Evolutionary conservation across 2,888 invertebrate species (phyloP).

Genomic region (Clivina fossor): DNA sequence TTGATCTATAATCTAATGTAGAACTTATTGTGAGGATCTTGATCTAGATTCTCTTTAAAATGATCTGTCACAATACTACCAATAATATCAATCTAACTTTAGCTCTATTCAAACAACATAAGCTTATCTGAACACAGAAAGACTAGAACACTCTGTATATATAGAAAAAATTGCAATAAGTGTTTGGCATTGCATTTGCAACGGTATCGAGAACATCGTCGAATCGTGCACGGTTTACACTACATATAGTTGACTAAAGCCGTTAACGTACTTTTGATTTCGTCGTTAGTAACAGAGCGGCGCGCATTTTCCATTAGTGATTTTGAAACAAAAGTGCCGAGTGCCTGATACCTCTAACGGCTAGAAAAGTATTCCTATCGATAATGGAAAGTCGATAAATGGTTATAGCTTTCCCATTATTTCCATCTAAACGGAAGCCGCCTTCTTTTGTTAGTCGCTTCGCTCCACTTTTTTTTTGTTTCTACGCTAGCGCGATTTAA

Average conservation of each 20-base stretch:
- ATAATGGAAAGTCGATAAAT: constrained; percentile 30
- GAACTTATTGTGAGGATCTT: too few relatives aligned
- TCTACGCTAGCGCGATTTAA: too few relatives aligned
- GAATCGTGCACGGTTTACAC: not conserved
- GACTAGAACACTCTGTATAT: too few relatives aligned
- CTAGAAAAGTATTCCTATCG: constrained; percentile 28
- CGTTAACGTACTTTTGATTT: constrained; percentile 16
- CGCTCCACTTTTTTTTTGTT: too few relatives aligned
- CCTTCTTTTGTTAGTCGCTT: too few relatives aligned
- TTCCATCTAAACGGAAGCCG: constrained; percentile 24
- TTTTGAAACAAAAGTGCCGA: constrained; percentile 23
- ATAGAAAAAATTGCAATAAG: not conserved
- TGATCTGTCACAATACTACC: too few relatives aligned
- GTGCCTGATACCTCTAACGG: constrained; percentile 25
- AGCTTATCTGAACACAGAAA: too few relatives aligned
- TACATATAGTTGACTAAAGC: not conserved
- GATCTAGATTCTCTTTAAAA: too few relatives aligned
- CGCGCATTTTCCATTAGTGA: constrained; percentile 18
- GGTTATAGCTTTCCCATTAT: constrained; percentile 31
- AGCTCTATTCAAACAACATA: too few relatives aligned
- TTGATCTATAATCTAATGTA: too few relatives aligned
- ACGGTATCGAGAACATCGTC: too few relatives aligned
- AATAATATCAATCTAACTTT: too few relatives aligned
- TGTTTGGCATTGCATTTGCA: not conserved
- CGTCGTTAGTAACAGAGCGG: constrained; percentile 15